Evolutionary conservation across 2,113 vertebrate species (phyloP), one percentile per base, ranked within the genome.

Genomic region (Sus scrofa): DNA sequence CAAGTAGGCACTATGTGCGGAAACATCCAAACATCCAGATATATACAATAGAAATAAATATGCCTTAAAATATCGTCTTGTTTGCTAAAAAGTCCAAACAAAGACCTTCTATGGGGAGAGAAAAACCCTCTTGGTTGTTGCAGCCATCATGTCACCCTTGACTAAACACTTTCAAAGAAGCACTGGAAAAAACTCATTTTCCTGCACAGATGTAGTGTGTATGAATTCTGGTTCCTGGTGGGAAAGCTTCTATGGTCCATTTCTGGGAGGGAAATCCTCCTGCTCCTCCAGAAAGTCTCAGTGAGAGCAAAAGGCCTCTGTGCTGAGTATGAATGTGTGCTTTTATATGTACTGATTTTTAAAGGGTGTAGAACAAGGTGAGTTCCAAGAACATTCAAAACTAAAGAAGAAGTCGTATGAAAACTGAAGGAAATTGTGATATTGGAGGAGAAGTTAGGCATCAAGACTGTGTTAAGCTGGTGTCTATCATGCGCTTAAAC

Each of bases 131-230:
- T 96, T 89, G 73, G 62, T 95, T 89, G 34, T 39, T 78, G 32
- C n/a, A 77, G 86, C 44, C 86, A 58, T 34, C 19, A 6, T 79
- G 70, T 95, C 11, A 16, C 79, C 62, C 32, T 84, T 85, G 75
- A 86, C 54, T 75, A 95, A 96, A 65, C 30, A 85, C 37, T 94
- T 90, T 62, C 81, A 63, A 58, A 86, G 73, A 94, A 95, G 30
- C 10, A 37, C 27, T 68, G 50, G 32, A 71, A 89, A 60, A 44
- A 44, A 6, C 26, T 84, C 18, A 58, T 24, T 82, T 62, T 44
- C 71, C 34, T 86, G 14, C 7, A 18, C 11, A 58, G 68, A 65
- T 32, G 22, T 6, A 50, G 22, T 10, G 10, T 63, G 22, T 96
- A 50, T 92, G 58, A 60, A 60, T 84, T 70, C 54, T 71, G 3